phyloP scores from a whole-genome alignment of 2,113 vertebrate genomes.

The Oxyruncus cristatus region DNA sequence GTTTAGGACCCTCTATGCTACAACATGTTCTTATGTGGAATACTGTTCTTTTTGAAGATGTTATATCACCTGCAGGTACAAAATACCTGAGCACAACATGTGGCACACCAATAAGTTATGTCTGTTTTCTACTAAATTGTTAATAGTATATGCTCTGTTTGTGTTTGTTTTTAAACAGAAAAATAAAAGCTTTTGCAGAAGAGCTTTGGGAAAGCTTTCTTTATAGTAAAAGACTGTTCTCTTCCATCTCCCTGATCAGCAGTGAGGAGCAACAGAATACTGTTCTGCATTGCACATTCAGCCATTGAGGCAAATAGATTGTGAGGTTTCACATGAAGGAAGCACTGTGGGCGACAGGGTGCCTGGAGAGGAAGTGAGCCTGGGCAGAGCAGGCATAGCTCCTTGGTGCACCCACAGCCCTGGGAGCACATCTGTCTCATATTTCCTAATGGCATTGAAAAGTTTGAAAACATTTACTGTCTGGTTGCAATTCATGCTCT shows the following conservation, averaged over 20 bases:
- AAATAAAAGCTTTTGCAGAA: not conserved
- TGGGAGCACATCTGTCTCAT: not conserved
- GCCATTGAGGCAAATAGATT: not conserved
- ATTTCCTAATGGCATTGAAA: not conserved
- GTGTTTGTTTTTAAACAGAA: not conserved
- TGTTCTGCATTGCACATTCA: not conserved
- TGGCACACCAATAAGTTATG: not conserved
- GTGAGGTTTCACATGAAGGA: not conserved
- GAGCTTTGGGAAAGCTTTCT: not conserved
- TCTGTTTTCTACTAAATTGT: not conserved
- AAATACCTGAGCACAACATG: not conserved
- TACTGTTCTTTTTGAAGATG: not conserved
- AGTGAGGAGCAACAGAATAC: not conserved
- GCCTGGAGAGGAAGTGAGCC: accelerated
- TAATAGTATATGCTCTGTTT: not conserved
- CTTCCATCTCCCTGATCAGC: not conserved
- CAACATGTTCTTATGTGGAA: not conserved
- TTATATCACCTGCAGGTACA: not conserved
- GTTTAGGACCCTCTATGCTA: not conserved
- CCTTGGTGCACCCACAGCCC: not conserved
- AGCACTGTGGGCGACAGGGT: accelerated
- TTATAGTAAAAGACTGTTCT: accelerated
- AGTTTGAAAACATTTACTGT: not conserved
- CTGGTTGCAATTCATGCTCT: not conserved
- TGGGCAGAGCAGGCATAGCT: not conserved